phyloP scores from a whole-genome alignment of 92 coral and sea anemone genomes.

The Palythoa grandiflora region DNA sequence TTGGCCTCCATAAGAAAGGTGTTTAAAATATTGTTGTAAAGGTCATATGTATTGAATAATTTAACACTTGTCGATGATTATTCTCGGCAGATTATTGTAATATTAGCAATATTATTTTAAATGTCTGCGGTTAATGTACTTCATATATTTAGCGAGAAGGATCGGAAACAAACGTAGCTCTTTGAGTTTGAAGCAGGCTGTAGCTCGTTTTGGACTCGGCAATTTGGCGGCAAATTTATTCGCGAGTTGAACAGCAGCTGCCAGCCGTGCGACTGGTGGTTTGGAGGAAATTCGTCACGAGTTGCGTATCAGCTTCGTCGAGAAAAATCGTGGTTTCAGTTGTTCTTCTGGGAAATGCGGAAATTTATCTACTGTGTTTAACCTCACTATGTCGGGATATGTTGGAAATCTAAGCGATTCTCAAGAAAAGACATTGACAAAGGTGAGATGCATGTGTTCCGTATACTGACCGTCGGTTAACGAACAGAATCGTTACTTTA shows the following conservation, averaged over 20 bases:
- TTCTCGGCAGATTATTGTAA: too few relatives aligned
- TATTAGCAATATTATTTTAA: too few relatives aligned
- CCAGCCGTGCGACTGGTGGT: not conserved
- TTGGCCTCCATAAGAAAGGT: too few relatives aligned
- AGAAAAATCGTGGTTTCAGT: not conserved
- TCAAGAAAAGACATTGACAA: constrained; percentile 53
- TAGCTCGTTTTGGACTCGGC: too few relatives aligned
- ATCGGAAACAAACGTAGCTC: too few relatives aligned
- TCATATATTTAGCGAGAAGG: too few relatives aligned
- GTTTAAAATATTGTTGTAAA: too few relatives aligned
- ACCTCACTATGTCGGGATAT: constrained; percentile 66
- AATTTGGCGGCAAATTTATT: not conserved
- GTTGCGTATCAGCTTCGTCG: not conserved
- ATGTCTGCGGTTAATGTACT: too few relatives aligned
- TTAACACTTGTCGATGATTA: too few relatives aligned
- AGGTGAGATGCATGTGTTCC: constrained; percentile 43
- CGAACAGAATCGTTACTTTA: not conserved
- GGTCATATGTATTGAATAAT: too few relatives aligned
- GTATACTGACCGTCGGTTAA: not conserved
- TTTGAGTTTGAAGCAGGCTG: too few relatives aligned
- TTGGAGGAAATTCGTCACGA: not conserved
- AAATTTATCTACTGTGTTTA: constrained; percentile 3
- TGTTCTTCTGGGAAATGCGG: constrained; percentile 1
- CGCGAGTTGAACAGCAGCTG: not conserved
- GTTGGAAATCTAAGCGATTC: constrained; percentile 60